A percentile compares a stretch with the other conserved stretches of the same genome.
Conservation (phyloP, 2,797 vertebrate genomes). For the Poeciliopsis infans region DNA sequence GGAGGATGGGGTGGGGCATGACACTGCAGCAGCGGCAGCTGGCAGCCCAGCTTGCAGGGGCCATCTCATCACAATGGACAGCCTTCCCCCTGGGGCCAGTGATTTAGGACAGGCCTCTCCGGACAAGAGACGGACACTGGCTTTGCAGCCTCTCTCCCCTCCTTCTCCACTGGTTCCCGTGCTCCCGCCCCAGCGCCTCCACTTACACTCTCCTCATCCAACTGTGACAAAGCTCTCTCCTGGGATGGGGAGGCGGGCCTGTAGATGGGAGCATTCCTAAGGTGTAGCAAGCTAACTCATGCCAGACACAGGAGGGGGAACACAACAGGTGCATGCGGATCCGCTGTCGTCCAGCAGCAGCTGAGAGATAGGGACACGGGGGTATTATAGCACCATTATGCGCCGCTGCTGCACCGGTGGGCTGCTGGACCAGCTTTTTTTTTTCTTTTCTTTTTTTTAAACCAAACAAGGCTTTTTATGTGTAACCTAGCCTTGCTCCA, state of each 20-base stretch:
- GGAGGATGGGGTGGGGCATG: slow-evolving; percentile 36
- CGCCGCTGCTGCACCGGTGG: slow-evolving; percentile 47
- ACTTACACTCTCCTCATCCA: slow-evolving; percentile 34
- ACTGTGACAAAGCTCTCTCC: slow-evolving; percentile 68
- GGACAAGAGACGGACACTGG: slow-evolving; percentile 73
- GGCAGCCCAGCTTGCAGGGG: slow-evolving; percentile 84
- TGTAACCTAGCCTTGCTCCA: slow-evolving; percentile 70
- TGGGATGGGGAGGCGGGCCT: slow-evolving; percentile 65
- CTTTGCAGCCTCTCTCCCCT: slow-evolving; percentile 49
- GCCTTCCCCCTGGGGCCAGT: slow-evolving; percentile 79
- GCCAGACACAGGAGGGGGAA: slow-evolving; percentile 59
- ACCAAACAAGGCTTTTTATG: slow-evolving; percentile 70
- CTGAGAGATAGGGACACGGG: slow-evolving; percentile 70
- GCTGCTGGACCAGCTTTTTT: slow-evolving; percentile 58
- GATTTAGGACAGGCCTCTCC: slow-evolving; percentile 82
- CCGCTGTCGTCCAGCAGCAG: slow-evolving; percentile 73
- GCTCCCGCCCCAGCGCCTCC: background rate
- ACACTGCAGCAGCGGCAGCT: slow-evolving; percentile 80
- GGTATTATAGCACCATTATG: slow-evolving; percentile 65
- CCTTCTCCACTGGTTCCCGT: slow-evolving; percentile 58
- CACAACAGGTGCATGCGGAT: slow-evolving; percentile 78
- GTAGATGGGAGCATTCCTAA: slow-evolving; percentile 78
- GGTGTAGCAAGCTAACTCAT: slow-evolving; percentile 65
- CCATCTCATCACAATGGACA: slow-evolving; percentile 79
- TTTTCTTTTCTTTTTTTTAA: slow-evolving; percentile 2